Percentiles rank a stretch among this genome's conserved stretches.
These are phyloP conservation scores for Cardinalis cardinalis DNA, from an alignment of 2,113 vertebrate species.

Conservation along the genomic window DNA sequence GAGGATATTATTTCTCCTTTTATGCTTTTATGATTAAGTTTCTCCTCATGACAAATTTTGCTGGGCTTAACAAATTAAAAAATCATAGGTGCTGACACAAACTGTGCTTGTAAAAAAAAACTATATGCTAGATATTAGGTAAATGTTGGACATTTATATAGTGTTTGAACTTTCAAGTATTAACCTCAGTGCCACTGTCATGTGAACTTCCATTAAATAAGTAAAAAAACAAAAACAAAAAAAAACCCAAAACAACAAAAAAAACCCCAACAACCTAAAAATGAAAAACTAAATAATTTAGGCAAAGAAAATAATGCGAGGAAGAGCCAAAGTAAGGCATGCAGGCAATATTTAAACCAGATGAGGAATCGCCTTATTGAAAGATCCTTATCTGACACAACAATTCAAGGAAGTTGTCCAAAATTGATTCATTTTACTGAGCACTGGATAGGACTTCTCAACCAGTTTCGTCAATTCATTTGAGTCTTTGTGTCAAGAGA, in stretches of 20 bases:
- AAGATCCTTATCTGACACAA: background rate
- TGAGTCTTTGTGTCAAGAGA: background rate
- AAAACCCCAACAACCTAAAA: background rate
- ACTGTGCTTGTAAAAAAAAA: background rate
- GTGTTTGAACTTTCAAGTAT: background rate
- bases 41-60: background rate
- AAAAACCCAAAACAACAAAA: background rate
- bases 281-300: background rate
- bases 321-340: background rate
- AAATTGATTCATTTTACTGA: background rate
- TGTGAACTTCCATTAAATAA: background rate
- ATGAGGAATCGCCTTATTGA: background rate
- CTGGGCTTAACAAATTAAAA: background rate
- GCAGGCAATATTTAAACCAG: background rate
- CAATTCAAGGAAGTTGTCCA: background rate
- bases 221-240: background rate
- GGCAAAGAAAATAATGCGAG: background rate
- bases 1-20: background rate
- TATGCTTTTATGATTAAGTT: background rate
- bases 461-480: background rate
- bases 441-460: background rate
- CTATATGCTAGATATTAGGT: background rate
- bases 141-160: background rate
- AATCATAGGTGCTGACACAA: accelerated
- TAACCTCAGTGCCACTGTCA: background rate